These are phyloP conservation scores for Rosalia funebris DNA, from an alignment of 2,888 invertebrate genomes.

Conservation along the genomic window DNA sequence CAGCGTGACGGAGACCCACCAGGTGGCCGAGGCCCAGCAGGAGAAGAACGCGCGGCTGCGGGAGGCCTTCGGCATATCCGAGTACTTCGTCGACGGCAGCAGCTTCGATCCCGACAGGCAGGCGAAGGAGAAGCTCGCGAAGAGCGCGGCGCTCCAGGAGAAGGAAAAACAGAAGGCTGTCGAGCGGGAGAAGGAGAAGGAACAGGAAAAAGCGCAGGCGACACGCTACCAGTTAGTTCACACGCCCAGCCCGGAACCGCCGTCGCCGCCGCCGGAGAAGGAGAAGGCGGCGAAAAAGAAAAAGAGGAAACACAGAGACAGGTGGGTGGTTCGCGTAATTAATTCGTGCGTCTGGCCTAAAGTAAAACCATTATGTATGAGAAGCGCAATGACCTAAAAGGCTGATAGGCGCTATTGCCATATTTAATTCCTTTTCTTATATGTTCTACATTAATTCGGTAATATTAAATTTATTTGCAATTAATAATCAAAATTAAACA, in stretches of 20 bases:
- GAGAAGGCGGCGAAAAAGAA: slow-evolving; percentile 69
- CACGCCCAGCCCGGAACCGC: slow-evolving; percentile 75
- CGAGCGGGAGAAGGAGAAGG: slow-evolving; percentile 66
- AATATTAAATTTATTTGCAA: no score
- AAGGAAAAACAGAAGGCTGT: slow-evolving; percentile 57
- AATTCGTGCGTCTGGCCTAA: no score
- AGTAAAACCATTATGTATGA: no score
- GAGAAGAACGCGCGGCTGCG: slow-evolving; percentile 93
- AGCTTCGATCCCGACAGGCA: slow-evolving; percentile 86
- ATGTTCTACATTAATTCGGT: no score
- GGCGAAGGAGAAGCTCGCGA: slow-evolving; percentile 69
- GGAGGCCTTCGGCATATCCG: slow-evolving; percentile 94
- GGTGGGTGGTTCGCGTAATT: slow-evolving; percentile 67
- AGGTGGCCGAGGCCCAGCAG: slow-evolving; percentile 94
- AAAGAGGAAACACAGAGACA: slow-evolving; percentile 79
- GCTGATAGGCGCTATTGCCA: no score
- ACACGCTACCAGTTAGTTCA: slow-evolving; percentile 77
- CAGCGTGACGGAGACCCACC: slow-evolving; percentile 92
- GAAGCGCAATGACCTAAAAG: no score
- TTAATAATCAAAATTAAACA: no score
- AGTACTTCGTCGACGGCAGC: slow-evolving; percentile 92
- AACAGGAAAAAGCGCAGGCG: slow-evolving; percentile 64
- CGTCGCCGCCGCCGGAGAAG: slow-evolving; percentile 12
- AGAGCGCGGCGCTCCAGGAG: slow-evolving; percentile 63
- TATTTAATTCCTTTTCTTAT: no score